Evolutionary conservation across 2,888 invertebrate species (phyloP).

Genomic region (Escarpia spicata): DNA sequence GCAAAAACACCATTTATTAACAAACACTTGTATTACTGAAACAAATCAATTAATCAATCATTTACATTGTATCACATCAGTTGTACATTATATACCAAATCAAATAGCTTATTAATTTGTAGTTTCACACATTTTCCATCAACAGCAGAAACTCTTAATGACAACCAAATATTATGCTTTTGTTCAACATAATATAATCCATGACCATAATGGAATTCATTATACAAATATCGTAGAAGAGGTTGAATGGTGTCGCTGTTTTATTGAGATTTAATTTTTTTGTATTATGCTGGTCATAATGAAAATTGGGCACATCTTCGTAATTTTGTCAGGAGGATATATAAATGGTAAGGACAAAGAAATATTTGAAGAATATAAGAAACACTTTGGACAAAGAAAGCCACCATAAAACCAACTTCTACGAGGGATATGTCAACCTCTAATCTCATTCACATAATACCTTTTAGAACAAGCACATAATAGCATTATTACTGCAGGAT

Average conservation of each 20-base stretch:
- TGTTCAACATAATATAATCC: not conserved
- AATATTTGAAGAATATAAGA: too few species aligned
- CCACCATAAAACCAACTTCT: too few species aligned
- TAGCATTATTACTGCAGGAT: not conserved
- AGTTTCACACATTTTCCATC: not conserved
- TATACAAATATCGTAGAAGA: not conserved
- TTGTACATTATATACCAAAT: not conserved
- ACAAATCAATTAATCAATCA: not conserved
- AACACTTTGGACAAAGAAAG: too few species aligned
- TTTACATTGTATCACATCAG: not conserved
- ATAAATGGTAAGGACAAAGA: too few species aligned
- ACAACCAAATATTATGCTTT: not conserved
- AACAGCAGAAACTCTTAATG: not conserved
- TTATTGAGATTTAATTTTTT: not conserved
- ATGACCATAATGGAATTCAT: not conserved
- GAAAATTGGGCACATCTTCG: too few species aligned
- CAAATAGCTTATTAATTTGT: not conserved
- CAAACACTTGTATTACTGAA: not conserved
- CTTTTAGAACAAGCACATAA: not conserved
- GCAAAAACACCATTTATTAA: not conserved
- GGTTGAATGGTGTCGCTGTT: not conserved
- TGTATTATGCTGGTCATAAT: not conserved
- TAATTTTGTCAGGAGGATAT: too few species aligned
- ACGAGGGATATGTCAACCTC: not conserved
- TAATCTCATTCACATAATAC: not conserved